Base-by-base conservation (phyloP, 2,113 vertebrate species). In the Tragelaphus buxtoni region DNA sequence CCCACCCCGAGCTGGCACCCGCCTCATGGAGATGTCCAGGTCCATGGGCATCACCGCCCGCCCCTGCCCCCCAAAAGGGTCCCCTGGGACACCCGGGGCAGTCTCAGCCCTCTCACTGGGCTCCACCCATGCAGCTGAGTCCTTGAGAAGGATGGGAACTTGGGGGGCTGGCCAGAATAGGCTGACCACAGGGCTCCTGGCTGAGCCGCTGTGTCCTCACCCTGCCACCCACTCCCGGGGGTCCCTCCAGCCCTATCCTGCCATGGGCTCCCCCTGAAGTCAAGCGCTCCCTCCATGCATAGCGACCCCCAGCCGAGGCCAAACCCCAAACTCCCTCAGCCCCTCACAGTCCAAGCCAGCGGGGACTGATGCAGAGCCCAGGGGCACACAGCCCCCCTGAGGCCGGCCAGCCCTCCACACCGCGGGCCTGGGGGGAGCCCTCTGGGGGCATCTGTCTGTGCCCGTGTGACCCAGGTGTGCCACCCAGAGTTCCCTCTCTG, bases 361-460 rank as follows among this genome's bases (percentile, higher is more conserved):
- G 17, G 32, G 39, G 30, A 30, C 18, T 3, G 4, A 55, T 17
- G 8, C 28, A 1, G 13, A 26, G 22, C 39, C 55, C 1, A 2
- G n/a, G 26, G 47, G 22, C 35, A 1, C 4, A 9, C 42, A 28
- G 2, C 2, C 20, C 8, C n/a, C 14, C 56, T 16, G 2, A 2
- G 10, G 22, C 45, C 11, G 10, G 20, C 32, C 24, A 20, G 17
- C 14, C 10, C n/a, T 76, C 39, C 12, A 32, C 1, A 5, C 47
- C 4, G 3, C 28, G 4, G 3, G 45, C 20, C 10, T 90, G 7
- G 4, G 47, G 42, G 77, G 63, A 28, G 2, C 56, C n/a, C 9
- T 0, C 8, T 2, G 32, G 10, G 9, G 20, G 20, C n/a, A 1
- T 9, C 42, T 26, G 58, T 69, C 20, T 45, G 58, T 17, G 79